Evolutionary conservation across 2,797 vertebrate species (phyloP), one percentile per base, ranked within the genome.

Genomic region (Pitangus sulphuratus): DNA sequence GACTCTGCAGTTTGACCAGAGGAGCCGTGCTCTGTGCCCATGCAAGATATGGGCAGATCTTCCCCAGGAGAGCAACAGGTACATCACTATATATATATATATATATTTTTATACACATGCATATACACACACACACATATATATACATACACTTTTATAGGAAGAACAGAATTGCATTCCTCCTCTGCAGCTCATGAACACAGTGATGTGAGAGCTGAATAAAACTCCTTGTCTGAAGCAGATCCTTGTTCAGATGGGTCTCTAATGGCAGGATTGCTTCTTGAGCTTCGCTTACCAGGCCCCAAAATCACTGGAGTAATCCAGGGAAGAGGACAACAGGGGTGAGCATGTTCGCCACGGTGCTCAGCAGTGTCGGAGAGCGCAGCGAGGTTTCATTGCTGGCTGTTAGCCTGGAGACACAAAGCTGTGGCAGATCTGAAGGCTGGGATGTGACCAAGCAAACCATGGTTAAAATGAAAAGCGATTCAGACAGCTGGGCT

Each of bases 121-220:
- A 39, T 8, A 35, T 7, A 26, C 14, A 4, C 7, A 15, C n/a
- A 37, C 2, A 26, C 3, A 15, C 11, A 35, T 37, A 8, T 14
- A 8, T 9, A 4, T 11, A 6, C 21, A 18, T 28, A 65, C 42
- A 22, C 8, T 26, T 50, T 12, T 30, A 17, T 6, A 64, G 53
- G 42, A 50, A 37, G 64, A 76, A 53, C 12, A 51, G 20, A 80
- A 76, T 44, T 58, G 26, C 45, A 31, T n/a, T 81, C 37, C 51
- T 68, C 60, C 61, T 44, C 60, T 44, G 53, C 47, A 45, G 70
- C 54, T 20, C 58, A 9, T 0, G 2, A 39, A 44, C 9, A 14
- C 37, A 62, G 39, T 0, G 2, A 0, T 1, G 51, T 2, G 1
- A 75, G 81, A 70, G 53, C 8, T 0, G 1, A 74, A 60, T 68